Evolutionary conservation across 2,888 invertebrate species (phyloP).

Genomic region (Litoditis marina): DNA sequence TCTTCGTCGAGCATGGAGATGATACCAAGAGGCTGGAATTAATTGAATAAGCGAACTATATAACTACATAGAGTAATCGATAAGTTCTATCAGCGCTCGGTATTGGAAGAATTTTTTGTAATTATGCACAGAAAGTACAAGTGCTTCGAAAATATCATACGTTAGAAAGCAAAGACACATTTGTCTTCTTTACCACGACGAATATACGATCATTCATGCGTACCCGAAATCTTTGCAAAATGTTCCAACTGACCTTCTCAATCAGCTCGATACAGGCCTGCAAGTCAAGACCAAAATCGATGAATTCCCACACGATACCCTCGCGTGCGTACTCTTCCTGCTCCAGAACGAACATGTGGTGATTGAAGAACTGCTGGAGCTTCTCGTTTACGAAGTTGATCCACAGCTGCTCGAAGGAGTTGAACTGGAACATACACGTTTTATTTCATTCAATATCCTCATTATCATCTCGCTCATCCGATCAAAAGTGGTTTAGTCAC

Average conservation of each 20-base stretch:
- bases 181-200: not conserved
- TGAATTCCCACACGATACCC: conserved; percentile 91
- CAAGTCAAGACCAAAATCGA: conserved; percentile 95
- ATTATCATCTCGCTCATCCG: no score
- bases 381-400: conserved; percentile 67
- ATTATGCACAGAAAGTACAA: not conserved
- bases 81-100: no score
- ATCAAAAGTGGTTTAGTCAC: no score
- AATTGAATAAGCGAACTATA: not conserved
- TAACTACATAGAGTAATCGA: not conserved
- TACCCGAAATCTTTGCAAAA: no score
- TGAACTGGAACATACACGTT: conserved; percentile 61
- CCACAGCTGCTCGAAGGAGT: conserved; percentile 67
- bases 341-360: conserved; percentile 67
- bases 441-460: not conserved
- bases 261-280: conserved; percentile 91
- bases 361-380: conserved; percentile 67
- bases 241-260: conserved; percentile 69
- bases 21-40: conserved; percentile 59
- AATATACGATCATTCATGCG: no score
- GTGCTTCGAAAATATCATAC: not conserved
- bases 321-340: conserved; percentile 60
- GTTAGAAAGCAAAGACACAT: no score
- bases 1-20: conserved; percentile 63
- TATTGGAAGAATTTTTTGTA: not conserved